Evolutionary conservation across 2,888 invertebrate species (phyloP), one percentile per base, ranked within the genome.

Genomic region (Diabrotica balteata): DNA sequence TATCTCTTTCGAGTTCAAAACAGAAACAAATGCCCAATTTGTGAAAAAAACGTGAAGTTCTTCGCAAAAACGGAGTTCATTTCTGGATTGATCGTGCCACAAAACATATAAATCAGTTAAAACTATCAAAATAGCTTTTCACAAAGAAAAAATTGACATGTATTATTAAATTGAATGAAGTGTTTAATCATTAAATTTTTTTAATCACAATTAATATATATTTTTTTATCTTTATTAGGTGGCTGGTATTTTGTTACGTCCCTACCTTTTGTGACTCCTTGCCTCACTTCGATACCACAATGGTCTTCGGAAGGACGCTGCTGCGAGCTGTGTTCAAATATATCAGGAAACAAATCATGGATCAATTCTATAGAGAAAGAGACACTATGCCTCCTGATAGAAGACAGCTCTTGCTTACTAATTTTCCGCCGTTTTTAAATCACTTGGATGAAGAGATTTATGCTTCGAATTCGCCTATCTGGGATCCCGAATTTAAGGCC

Each of bases 171-270:
- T 32, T 32, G 4, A 32, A 32, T 32, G 32, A 2, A 32, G 32
- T 32, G 32, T 32, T 32, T 32, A 32, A 32, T 2, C 32, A 32
- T 32, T 32, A 32, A 2, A 4, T 4, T 32, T 32, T 32, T 32
- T 32, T 4, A 32, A 32, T 32, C 32, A 32, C 32, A 32, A 32
- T 32, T 32, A 32, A 32, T 32, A 32, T 4, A 32, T 32, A 2
- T 32, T 32, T 32, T 32, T 32, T 54, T 32, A 53, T 53, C 64
- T 66, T 17, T 17, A 17, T 66, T 79, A 90, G 94, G 72, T 98
- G 97, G 97, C 85, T 98, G 52, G 95, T 97, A 7, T 97, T 96
- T 82, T 97, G 97, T 81, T 95, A 97, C 84, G 95, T 97, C 45
- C 97, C 97, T 0, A 94, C 95, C 0, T 95, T 96, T 83, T 97